These are phyloP conservation scores for Poecile atricapillus DNA, from an alignment of 2,113 vertebrate genomes.

Conservation along the genomic window DNA sequence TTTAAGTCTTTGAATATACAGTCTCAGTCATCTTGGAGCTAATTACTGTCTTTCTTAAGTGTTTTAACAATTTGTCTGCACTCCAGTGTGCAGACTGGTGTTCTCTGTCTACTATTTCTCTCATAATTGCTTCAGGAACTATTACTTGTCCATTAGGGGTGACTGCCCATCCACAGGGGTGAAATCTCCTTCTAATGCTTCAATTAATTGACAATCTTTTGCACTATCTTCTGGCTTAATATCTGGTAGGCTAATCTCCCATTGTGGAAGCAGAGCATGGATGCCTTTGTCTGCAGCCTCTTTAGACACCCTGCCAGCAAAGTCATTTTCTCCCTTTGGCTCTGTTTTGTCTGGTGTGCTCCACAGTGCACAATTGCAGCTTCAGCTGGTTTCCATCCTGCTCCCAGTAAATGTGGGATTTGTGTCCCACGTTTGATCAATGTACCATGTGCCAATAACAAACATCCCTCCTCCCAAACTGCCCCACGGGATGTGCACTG, in stretches of 20 bases:
- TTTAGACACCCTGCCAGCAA: background rate
- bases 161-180: background rate
- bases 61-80: background rate
- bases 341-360: background rate
- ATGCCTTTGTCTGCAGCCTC: background rate
- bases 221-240: background rate
- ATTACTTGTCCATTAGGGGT: background rate
- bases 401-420: background rate
- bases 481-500: background rate
- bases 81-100: background rate
- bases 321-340: background rate
- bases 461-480: background rate
- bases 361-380: background rate
- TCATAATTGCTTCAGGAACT: background rate
- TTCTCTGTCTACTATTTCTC: background rate
- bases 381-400: background rate
- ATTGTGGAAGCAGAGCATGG: background rate
- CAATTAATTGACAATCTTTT: background rate
- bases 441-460: too few species aligned
- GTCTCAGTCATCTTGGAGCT: background rate
- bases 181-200: background rate
- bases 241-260: background rate
- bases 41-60: background rate
- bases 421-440: background rate
- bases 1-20: background rate